Conservation (phyloP, 2,888 invertebrate genomes). For the Zele albiditarsus region DNA sequence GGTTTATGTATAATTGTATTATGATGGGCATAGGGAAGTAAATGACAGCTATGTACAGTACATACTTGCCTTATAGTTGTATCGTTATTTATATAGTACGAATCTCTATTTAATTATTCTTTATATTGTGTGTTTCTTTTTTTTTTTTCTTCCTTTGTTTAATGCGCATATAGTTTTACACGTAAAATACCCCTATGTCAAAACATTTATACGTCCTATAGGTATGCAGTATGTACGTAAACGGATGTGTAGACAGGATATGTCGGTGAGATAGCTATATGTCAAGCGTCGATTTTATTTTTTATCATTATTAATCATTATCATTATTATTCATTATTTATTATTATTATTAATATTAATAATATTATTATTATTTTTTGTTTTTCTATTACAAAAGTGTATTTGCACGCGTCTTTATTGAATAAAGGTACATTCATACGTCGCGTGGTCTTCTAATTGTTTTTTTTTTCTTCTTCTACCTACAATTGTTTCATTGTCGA, state of each 20-base stretch:
- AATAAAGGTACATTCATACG: slow-evolving; percentile 44
- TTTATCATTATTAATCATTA: slow-evolving; percentile 38
- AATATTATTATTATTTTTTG: slow-evolving; percentile 48
- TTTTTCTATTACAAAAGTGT: slow-evolving; percentile 64
- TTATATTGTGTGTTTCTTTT: slow-evolving; percentile 52
- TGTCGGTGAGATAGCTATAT: slow-evolving; percentile 70
- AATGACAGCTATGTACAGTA: slow-evolving; percentile 72
- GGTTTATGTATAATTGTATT: slow-evolving; percentile 55
- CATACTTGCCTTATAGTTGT: slow-evolving; percentile 70
- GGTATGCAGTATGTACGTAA: slow-evolving; percentile 68
- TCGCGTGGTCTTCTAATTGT: slow-evolving; percentile 34
- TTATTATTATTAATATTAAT: slow-evolving; percentile 37
- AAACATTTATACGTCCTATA: slow-evolving; percentile 64
- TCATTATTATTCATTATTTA: slow-evolving; percentile 38
- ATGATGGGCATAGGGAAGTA: slow-evolving; percentile 62
- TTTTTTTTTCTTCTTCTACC: slow-evolving; percentile 36
- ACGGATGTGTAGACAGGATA: slow-evolving; percentile 71
- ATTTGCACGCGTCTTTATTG: slow-evolving; percentile 42
- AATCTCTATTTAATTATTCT: slow-evolving; percentile 43
- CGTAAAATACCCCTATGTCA: slow-evolving; percentile 68
- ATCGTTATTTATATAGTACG: slow-evolving; percentile 64
- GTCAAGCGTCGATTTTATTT: slow-evolving; percentile 62
- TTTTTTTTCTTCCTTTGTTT: slow-evolving; percentile 49
- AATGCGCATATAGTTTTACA: slow-evolving; percentile 65
- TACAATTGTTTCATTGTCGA: slow-evolving; percentile 48